These are phyloP conservation scores for Corythornis cristatus DNA, from an alignment of 2,113 vertebrate species.

Conservation along the genomic window DNA sequence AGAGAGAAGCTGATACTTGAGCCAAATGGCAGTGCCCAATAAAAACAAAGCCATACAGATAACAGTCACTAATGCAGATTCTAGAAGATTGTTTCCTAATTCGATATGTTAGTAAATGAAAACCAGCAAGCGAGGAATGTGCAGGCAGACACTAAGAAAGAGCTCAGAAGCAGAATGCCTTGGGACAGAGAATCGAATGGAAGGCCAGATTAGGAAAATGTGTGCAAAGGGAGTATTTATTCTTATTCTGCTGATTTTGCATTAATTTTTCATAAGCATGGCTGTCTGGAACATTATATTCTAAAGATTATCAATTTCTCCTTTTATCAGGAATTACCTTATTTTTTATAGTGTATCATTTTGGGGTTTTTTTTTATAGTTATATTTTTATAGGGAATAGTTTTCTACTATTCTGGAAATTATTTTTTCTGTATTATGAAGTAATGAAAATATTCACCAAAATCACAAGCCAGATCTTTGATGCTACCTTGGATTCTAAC, in stretches of 20 bases:
- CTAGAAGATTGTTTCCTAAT: not conserved
- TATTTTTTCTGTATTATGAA: not conserved
- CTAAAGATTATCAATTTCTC: not conserved
- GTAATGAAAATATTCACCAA: not conserved
- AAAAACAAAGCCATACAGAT: not conserved
- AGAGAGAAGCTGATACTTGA: not conserved
- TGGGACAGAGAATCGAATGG: not conserved
- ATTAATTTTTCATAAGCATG: not conserved
- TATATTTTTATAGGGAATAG: too few species aligned
- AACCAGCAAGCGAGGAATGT: not conserved
- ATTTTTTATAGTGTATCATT: too few species aligned
- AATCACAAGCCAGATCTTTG: not conserved
- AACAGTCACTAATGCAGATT: not conserved
- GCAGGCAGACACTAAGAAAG: not conserved
- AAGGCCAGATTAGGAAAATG: not conserved
- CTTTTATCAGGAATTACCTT: not conserved
- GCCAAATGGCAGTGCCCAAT: not conserved
- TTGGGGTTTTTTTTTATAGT: too few species aligned
- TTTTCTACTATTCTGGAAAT: not conserved
- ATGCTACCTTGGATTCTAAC: not conserved
- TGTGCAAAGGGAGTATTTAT: not conserved
- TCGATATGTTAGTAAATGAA: not conserved
- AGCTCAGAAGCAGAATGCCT: not conserved
- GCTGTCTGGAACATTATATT: not conserved
- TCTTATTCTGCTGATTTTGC: not conserved